A percentile compares a stretch with the other conserved stretches of the same genome.
phyloP scores from a whole-genome alignment of 2,797 vertebrate species.

The Xiphophorus birchmanni region DNA sequence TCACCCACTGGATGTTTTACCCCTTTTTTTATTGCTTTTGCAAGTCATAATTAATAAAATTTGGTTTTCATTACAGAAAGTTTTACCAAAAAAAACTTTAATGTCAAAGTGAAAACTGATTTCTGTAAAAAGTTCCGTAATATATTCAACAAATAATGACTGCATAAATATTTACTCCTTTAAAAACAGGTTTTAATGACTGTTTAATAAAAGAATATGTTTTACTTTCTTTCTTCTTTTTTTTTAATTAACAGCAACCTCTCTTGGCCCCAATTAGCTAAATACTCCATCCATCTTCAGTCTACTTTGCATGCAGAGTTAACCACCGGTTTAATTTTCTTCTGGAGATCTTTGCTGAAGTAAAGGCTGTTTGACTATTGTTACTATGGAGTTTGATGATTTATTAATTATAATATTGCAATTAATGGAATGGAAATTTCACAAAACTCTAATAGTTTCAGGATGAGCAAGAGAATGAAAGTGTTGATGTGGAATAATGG shows the following conservation, averaged over 20 bases:
- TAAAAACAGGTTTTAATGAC: too few relatives aligned
- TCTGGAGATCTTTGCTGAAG: conserved; percentile 17
- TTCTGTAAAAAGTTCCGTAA: neutral
- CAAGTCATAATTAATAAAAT: neutral
- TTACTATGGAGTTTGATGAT: conserved; percentile 56
- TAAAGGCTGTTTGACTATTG: conserved; percentile 60
- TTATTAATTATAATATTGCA: too few relatives aligned
- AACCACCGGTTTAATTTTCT: conserved; percentile 28
- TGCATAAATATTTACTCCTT: neutral
- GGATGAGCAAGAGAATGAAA: too few relatives aligned
- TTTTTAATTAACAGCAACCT: neutral
- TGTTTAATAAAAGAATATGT: neutral
- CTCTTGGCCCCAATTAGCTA: conserved; percentile 47
- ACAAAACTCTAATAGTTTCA: too few relatives aligned
- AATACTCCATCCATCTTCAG: conserved; percentile 33
- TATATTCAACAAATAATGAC: neutral
- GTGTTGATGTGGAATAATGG: too few relatives aligned
- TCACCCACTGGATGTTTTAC: neutral
- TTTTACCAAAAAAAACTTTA: neutral
- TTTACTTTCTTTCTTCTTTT: neutral
- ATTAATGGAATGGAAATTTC: too few relatives aligned
- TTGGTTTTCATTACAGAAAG: neutral
- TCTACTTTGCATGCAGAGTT: conserved; percentile 13
- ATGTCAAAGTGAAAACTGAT: neutral
- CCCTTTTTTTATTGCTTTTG: neutral